phyloP scores from a whole-genome alignment of 1,140 invertebrate genomes.

The Lamellibrachia luymesi region DNA sequence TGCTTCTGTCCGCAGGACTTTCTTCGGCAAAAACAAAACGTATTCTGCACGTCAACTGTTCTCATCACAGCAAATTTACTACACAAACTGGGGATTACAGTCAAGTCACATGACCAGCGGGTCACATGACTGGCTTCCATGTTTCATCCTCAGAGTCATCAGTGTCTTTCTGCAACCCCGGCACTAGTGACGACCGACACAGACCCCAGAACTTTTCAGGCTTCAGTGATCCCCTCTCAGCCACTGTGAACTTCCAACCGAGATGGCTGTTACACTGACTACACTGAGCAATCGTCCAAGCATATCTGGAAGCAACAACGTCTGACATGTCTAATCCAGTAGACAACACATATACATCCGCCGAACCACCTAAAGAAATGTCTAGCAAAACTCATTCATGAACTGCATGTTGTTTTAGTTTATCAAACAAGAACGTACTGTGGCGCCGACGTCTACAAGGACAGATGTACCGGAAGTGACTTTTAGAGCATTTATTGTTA shows the following conservation, averaged over 20 bases:
- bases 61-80: not conserved
- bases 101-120: not conserved
- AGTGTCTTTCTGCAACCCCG: constrained; percentile 26
- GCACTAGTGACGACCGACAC: constrained; percentile 57
- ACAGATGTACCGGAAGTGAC: too few relatives aligned
- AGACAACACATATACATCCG: not conserved
- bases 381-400: not conserved
- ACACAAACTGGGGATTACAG: not conserved
- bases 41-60: not conserved
- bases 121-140: constrained; percentile 19
- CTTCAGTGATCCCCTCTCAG: constrained; percentile 62
- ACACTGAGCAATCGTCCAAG: constrained; percentile 77
- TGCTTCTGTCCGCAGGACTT: not conserved
- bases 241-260: constrained; percentile 75
- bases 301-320: constrained; percentile 63
- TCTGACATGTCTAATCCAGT: constrained; percentile 15
- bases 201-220: constrained; percentile 75
- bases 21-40: not conserved
- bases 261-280: constrained; percentile 68
- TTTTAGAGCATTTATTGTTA: too few relatives aligned
- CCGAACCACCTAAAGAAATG: not conserved
- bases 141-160: not conserved
- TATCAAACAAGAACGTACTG: not conserved
- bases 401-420: not conserved
- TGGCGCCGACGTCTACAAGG: too few relatives aligned